Evolutionary conservation across 2,797 vertebrate genomes (phyloP).

Genomic region (Xenops minutus): DNA sequence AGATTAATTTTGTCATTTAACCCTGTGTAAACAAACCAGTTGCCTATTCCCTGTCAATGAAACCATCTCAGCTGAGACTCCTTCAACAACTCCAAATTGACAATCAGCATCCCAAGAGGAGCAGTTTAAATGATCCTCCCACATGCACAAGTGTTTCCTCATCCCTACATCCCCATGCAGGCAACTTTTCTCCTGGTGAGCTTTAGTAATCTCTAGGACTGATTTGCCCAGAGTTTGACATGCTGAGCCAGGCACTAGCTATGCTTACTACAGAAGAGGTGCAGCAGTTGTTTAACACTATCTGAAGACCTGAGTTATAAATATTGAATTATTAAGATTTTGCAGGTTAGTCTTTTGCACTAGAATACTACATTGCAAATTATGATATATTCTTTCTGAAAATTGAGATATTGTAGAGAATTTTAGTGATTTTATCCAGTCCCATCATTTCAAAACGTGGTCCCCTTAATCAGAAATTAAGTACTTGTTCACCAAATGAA

Average conservation of each 20-base stretch:
- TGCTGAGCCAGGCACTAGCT: background rate
- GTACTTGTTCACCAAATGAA: background rate
- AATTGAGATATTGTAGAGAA: background rate
- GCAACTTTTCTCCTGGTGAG: background rate
- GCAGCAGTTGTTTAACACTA: background rate
- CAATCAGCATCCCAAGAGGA: background rate
- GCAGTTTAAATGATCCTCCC: constrained; percentile 6
- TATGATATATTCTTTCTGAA: background rate
- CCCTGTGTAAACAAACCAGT: background rate
- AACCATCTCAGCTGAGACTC: background rate
- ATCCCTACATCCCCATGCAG: background rate
- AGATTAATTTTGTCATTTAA: constrained; percentile 36
- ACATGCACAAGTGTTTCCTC: background rate
- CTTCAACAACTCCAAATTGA: background rate
- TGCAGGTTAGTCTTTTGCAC: background rate
- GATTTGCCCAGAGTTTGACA: background rate
- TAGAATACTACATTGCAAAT: background rate
- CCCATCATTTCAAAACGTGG: background rate
- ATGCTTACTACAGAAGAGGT: background rate
- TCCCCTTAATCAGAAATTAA: background rate
- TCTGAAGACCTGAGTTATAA: background rate
- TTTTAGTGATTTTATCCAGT: background rate
- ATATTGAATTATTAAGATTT: background rate
- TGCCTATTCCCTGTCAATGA: constrained; percentile 7
- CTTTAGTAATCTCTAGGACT: background rate